phyloP scores from a whole-genome alignment of 2,888 invertebrate genomes.

The Epirrita christyi region DNA sequence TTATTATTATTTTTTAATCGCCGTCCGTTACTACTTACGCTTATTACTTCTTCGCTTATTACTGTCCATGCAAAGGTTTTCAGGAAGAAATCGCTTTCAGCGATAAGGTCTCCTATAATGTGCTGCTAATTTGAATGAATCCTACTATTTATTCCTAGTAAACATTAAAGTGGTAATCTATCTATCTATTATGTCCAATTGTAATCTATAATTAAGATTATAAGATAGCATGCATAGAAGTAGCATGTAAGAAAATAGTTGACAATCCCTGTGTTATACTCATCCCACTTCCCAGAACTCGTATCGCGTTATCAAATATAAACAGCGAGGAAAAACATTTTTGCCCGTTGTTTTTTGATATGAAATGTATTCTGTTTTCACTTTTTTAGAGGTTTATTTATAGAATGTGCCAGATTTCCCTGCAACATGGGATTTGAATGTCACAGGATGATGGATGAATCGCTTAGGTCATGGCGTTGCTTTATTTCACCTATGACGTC shows the following conservation, averaged over 20 bases:
- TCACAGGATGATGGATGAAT: conserved; percentile 15
- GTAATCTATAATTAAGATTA: too few relatives aligned
- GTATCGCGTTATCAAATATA: conserved; percentile 38
- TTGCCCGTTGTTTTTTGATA: conserved; percentile 27
- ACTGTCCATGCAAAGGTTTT: too few relatives aligned
- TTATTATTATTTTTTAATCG: too few relatives aligned
- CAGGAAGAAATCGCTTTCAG: too few relatives aligned
- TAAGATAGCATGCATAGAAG: too few relatives aligned
- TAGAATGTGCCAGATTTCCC: conserved; percentile 8
- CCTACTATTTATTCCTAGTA: too few relatives aligned
- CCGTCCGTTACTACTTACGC: too few relatives aligned
- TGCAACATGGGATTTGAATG: conserved; percentile 2
- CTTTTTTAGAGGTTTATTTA: conserved; percentile 20
- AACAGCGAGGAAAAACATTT: conserved; percentile 34
- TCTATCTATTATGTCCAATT: too few relatives aligned
- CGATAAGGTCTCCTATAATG: too few relatives aligned
- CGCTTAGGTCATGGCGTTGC: conserved; percentile 7
- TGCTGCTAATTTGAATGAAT: too few relatives aligned
- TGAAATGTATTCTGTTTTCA: conserved; percentile 24
- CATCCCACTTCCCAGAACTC: conserved; percentile 19
- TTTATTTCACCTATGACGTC: not conserved
- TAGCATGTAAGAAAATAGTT: conserved; percentile 7
- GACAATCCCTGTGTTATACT: conserved; percentile 9
- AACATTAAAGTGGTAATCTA: too few relatives aligned
- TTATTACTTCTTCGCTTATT: too few relatives aligned